Evolutionary conservation across 2,113 vertebrate genomes (phyloP).

Genomic region (Thamnaconus septentrionalis): DNA sequence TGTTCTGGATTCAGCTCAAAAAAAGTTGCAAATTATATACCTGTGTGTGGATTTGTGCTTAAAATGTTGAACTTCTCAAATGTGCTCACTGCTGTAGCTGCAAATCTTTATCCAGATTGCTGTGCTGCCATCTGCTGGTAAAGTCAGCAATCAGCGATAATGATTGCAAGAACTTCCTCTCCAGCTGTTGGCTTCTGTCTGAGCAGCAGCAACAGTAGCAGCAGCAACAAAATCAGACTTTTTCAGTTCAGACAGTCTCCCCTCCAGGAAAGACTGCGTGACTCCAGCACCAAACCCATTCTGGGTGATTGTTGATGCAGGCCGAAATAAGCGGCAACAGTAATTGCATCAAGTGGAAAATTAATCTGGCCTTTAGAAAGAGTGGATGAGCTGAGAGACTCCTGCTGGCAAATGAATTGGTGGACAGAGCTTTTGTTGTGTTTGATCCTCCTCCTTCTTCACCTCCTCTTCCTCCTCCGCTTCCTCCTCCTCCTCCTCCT

Average conservation of each 20-base stretch:
- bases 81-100: neutral
- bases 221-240: slow-evolving; percentile 5
- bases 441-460: slow-evolving; percentile 25
- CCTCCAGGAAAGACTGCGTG: neutral
- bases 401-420: slow-evolving; percentile 44
- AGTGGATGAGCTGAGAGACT: slow-evolving; percentile 51
- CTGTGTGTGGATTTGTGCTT: too few species aligned
- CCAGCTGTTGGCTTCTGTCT: slow-evolving; percentile 27
- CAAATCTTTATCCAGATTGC: neutral
- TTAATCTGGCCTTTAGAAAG: slow-evolving; percentile 64
- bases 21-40: too few species aligned
- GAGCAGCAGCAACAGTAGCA: slow-evolving; percentile 2
- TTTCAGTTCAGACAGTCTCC: slow-evolving; percentile 22
- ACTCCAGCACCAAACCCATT: slow-evolving; percentile 26
- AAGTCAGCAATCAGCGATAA: neutral
- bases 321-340: too few species aligned
- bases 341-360: slow-evolving; percentile 15
- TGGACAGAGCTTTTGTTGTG: slow-evolving; percentile 46
- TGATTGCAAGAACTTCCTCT: neutral
- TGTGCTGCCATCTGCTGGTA: neutral
- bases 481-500: too few species aligned
- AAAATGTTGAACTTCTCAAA: neutral
- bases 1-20: too few species aligned
- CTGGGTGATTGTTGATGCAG: too few species aligned
- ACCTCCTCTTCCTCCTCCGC: slow-evolving; percentile 24